These are phyloP conservation scores for Salvelinus namaycush DNA, from an alignment of 2,113 vertebrate genomes.

Conservation along the genomic window DNA sequence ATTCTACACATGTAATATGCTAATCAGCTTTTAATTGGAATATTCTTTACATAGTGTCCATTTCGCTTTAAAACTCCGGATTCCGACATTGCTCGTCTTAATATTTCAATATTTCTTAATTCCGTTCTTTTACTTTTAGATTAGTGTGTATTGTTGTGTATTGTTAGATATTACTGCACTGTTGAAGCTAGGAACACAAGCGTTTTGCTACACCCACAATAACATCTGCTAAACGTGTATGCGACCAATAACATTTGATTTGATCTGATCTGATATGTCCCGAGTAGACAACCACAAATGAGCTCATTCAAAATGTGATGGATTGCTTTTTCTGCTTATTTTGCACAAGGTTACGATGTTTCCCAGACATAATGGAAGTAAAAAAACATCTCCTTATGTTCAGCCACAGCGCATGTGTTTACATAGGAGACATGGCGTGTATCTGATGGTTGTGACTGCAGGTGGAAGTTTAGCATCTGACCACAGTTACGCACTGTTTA, in stretches of 20 bases:
- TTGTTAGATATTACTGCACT: no score
- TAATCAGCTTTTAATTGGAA: not conserved
- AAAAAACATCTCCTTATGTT: constrained; percentile 33
- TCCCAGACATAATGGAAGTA: constrained; percentile 20
- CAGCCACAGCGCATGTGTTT: not conserved
- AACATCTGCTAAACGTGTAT: no score
- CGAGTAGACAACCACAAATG: not conserved
- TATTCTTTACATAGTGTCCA: not conserved
- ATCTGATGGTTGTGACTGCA: constrained; percentile 17
- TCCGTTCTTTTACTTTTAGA: no score
- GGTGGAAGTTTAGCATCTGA: constrained; percentile 32
- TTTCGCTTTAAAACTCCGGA: constrained; percentile 8
- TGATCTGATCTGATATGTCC: no score
- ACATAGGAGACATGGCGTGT: constrained; percentile 17
- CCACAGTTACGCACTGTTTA: constrained; percentile 20
- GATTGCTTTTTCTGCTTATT: constrained; percentile 1
- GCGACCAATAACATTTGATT: no score
- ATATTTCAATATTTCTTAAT: constrained; percentile 22
- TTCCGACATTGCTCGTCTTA: not conserved
- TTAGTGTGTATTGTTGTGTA: not conserved
- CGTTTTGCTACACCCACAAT: no score
- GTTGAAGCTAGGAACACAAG: no score
- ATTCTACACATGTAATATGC: not conserved
- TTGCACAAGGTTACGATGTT: constrained; percentile 29
- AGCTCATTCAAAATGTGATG: not conserved